Percentiles rank a stretch among this genome's conserved stretches.
phyloP scores from a whole-genome alignment of 2,113 vertebrate species.

The Trochalopteron elliotii region DNA sequence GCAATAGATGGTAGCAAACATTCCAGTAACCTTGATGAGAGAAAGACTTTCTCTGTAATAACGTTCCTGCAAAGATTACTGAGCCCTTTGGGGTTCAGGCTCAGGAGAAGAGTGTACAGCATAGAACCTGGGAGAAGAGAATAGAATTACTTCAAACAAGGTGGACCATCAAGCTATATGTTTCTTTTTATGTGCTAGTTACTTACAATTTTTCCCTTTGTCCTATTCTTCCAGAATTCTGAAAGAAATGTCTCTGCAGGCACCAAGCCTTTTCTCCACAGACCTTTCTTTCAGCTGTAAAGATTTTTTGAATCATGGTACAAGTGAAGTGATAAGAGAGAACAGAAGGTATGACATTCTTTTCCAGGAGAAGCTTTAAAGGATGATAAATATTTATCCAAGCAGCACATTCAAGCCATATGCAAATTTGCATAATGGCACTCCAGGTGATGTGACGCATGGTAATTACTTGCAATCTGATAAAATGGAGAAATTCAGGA shows the following conservation, averaged over 20 bases:
- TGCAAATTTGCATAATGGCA: conserved; percentile 72
- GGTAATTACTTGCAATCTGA: conserved; percentile 54
- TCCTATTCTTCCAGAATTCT: not conserved
- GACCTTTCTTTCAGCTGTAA: not conserved
- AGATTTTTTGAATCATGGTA: conserved; percentile 27
- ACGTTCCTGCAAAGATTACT: not conserved
- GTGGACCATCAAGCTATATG: not conserved
- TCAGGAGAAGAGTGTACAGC: not conserved
- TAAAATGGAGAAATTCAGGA: conserved; percentile 42
- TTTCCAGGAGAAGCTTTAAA: conserved; percentile 61
- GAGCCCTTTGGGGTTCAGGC: not conserved
- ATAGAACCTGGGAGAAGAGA: not conserved
- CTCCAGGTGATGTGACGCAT: conserved; percentile 58
- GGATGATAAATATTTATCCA: conserved; percentile 77
- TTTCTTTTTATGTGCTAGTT: not conserved
- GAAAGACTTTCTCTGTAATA: not conserved
- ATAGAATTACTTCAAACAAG: not conserved
- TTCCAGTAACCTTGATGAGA: not conserved
- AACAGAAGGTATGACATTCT: conserved; percentile 51
- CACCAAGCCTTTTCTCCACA: not conserved
- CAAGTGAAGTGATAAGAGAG: not conserved
- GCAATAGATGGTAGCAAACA: not conserved
- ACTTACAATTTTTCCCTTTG: not conserved
- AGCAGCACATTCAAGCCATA: conserved; percentile 60
- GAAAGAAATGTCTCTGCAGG: not conserved